Evolutionary conservation across 2,113 vertebrate genomes (phyloP), one percentile per base, ranked within the genome.

Genomic region (Semnornis frantzii): DNA sequence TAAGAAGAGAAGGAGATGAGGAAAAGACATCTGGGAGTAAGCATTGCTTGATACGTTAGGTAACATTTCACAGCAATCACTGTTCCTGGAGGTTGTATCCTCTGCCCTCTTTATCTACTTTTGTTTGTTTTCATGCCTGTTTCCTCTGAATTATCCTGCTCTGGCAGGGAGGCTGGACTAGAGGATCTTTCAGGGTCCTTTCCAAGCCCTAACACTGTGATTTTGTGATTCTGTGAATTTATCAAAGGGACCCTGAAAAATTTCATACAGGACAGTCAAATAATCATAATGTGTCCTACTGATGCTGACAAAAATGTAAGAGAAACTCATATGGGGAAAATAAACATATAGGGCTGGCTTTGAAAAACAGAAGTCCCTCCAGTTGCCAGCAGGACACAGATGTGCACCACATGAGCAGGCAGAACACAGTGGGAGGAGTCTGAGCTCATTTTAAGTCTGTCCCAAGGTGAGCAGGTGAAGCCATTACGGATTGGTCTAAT

Each of bases 331-430:
- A 50, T 48, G 70, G 87, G 84, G 79, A 74, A 76, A 82, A 92
- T 55, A 95, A 92, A 89, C 84, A 84, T 62, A 9, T 17, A 82
- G 76, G 64, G 55, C n/a, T 64, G 31, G 50, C 85, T 96, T 93
- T 94, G 95, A 91, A 91, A 96, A 76, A 87, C 69, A 73, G 78
- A 79, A 94, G 91, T 81, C 86, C 85, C 92, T 94, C 2, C 12
- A 87, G 11, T 11, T 96, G 87, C 93, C 91, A 79, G 76, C 9
- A 3, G 52, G 82, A 65, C 89, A 50, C 97, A 97, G 73, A 87
- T 98, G 97, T 93, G 86, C 64, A n/a, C 97, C 97, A 97, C 95
- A 95, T 97, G 97, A 98, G 92, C 82, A 84, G 97, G 83, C 90
- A 71, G 72, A 87, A 79, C 87, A 74, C 55, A 21, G 76, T 37